These are phyloP conservation scores for Pitangus sulphuratus DNA, from an alignment of 2,797 vertebrate species.

Conservation along the genomic window DNA sequence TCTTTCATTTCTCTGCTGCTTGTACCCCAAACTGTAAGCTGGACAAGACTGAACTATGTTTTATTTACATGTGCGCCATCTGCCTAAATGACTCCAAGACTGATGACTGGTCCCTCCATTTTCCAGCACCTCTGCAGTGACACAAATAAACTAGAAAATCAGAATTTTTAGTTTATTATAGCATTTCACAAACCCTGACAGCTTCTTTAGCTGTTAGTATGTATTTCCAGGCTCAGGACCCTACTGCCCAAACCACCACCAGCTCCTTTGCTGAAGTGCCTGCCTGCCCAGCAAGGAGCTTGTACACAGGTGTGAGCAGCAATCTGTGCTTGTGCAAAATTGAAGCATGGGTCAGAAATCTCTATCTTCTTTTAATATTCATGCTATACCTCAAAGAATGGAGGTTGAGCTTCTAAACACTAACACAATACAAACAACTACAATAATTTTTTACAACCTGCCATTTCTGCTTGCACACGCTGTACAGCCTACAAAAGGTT, in stretches of 20 bases:
- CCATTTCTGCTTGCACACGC: neutral
- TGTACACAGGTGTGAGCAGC: neutral
- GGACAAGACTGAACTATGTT: neutral
- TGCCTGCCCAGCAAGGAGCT: neutral
- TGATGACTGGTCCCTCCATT: neutral
- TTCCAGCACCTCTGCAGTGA: neutral
- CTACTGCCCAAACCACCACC: neutral
- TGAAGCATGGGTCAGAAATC: neutral
- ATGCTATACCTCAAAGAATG: neutral
- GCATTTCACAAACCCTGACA: neutral
- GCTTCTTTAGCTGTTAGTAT: neutral
- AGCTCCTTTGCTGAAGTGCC: neutral
- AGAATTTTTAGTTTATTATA: neutral
- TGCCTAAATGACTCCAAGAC: neutral
- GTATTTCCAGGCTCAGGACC: neutral
- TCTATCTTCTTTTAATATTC: neutral
- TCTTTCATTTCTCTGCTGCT: neutral
- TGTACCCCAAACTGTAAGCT: neutral
- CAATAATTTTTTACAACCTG: slow-evolving; percentile 19
- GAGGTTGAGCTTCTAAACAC: neutral
- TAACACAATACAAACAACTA: neutral
- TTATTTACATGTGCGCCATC: neutral
- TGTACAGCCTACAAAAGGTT: slow-evolving; percentile 38
- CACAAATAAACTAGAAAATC: neutral
- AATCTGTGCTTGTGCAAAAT: neutral